Evolutionary conservation across 37 sponge, comb jelly and placozoan species (phyloP), one percentile per base, ranked within the genome.

Genomic region (Dysidea cf. avara): DNA sequence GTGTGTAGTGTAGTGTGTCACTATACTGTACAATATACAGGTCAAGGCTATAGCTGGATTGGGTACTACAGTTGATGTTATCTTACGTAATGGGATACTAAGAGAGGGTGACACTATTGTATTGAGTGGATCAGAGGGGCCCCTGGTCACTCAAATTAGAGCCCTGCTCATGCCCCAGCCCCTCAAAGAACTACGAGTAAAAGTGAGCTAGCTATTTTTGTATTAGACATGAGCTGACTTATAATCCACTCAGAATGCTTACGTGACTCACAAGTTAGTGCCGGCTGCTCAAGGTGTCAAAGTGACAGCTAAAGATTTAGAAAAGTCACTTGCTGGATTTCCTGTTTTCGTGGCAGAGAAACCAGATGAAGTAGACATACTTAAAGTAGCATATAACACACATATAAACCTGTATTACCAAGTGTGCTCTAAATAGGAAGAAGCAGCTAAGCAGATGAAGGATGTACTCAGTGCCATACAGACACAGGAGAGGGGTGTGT

Each of bases 81-180:
- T 99, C 48, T 76, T 99, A 50, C 83, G 87, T 20, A 92, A 99
- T 40, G 99, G 99, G 0, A 61, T 89, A 34, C 66, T 99, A 18
- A 80, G 76, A 47, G 99, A 99, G 63, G 99, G 99, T 14, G 96
- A 99, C 76, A 92, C 88, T 7, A 17, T 99, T 37, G 85, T 99
- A 12, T 81, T 99, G 33, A 79, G 75, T 38, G 88, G 94, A 20
- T 70, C 76, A 0, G 99, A 99, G 46, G 99, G 99, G 3, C 94
- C 99, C 2, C 87, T 92, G 48, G 71, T 70, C 51, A 84, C 89
- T 12, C 79, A 85, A 37, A 78, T 83, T 7, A 25, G 99, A 53
- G 95, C 99, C 56, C 79, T 99, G 4, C 83, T 99, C 31, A 99
- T 92, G 72, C 96, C 99, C 3, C 99, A 95, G 66, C 99, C 99